Conservation (phyloP, 2,797 vertebrate genomes). For the Coluber constrictor region DNA sequence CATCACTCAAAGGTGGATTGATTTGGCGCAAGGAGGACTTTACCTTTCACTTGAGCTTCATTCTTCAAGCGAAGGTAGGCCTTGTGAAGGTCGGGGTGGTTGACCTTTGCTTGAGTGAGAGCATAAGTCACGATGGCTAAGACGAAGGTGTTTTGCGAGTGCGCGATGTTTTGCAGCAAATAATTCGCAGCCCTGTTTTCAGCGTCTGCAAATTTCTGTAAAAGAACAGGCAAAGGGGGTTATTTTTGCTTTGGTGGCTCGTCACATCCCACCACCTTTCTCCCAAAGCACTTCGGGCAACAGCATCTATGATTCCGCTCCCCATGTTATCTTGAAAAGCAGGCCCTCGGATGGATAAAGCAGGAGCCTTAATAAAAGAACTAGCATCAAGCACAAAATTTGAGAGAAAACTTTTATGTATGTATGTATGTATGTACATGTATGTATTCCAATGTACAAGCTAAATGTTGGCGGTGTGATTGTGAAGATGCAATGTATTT, state of each 20-base stretch:
- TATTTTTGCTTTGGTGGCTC: not conserved
- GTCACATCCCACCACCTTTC: not conserved
- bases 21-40: not conserved
- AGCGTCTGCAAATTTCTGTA: constrained; percentile 73
- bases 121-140: constrained; percentile 81
- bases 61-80: constrained; percentile 69
- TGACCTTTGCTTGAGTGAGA: constrained; percentile 73
- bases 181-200: constrained; percentile 72
- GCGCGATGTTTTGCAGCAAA: constrained; percentile 66
- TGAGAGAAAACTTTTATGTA: no score
- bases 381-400: no score
- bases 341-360: no score
- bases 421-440: no score
- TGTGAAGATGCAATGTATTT: no score
- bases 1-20: not conserved
- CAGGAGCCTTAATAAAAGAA: not conserved
- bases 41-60: constrained; percentile 76
- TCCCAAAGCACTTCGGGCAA: not conserved
- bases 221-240: constrained; percentile 24
- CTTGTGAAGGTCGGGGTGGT: not conserved
- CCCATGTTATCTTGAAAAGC: not conserved
- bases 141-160: constrained; percentile 78
- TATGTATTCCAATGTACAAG: no score
- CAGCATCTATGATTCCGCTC: not conserved
- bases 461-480: no score